These are phyloP conservation scores for Thera britannica DNA, from an alignment of 2,888 invertebrate genomes.

Conservation along the genomic window DNA sequence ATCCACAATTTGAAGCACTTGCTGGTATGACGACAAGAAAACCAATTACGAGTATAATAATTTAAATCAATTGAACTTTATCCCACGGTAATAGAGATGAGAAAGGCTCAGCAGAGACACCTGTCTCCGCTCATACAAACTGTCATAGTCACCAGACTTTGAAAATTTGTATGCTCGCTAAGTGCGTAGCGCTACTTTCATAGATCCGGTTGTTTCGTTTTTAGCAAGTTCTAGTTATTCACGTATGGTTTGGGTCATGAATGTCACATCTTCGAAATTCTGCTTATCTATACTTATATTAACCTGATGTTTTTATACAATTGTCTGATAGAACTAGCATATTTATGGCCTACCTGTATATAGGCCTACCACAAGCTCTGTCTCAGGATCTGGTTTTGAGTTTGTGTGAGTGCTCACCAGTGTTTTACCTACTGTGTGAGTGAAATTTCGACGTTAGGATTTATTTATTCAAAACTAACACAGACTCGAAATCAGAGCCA, in stretches of 20 bases:
- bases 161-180: conserved; percentile 70
- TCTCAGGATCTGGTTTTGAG: too few relatives aligned
- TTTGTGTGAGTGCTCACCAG: too few relatives aligned
- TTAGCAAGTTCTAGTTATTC: conserved; percentile 49
- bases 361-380: too few relatives aligned
- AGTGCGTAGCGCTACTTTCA: conserved; percentile 69
- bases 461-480: too few relatives aligned
- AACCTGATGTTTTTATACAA: too few relatives aligned
- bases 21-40: conserved; percentile 56
- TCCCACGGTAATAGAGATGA: conserved; percentile 16
- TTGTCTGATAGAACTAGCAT: too few relatives aligned
- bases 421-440: too few relatives aligned
- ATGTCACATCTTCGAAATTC: not conserved
- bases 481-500: too few relatives aligned
- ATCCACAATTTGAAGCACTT: conserved; percentile 77
- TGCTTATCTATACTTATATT: too few relatives aligned
- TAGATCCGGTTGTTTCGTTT: conserved; percentile 43
- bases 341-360: too few relatives aligned
- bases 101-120: conserved; percentile 6
- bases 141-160: not conserved
- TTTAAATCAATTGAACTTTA: conserved; percentile 15
- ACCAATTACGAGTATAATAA: conserved; percentile 6
- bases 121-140: too few relatives aligned
- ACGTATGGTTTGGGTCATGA: not conserved
- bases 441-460: too few relatives aligned